Evolutionary conservation across 2,797 vertebrate genomes (phyloP).

Genomic region (Oophaga sylvatica): DNA sequence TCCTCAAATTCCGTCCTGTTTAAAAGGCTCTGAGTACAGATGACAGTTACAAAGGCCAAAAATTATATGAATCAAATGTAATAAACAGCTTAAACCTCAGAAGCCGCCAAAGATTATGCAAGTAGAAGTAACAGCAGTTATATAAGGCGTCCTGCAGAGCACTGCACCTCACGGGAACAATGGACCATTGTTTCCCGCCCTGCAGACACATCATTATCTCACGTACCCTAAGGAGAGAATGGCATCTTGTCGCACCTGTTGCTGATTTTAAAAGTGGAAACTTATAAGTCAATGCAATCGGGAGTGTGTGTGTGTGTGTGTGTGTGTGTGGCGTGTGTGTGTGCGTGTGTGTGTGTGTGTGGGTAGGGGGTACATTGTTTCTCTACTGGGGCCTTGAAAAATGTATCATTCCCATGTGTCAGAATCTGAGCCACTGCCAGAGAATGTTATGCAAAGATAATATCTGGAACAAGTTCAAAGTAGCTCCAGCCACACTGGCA

Average conservation of each 20-base stretch:
- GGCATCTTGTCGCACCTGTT: conserved; percentile 3
- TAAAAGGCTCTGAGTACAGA: not conserved
- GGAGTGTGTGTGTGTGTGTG: not conserved
- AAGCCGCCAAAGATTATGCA: conserved; percentile 16
- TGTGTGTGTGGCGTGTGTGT: no score
- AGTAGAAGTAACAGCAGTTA: conserved; percentile 14
- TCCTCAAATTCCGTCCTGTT: not conserved
- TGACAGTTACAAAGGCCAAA: not conserved
- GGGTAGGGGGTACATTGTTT: not conserved
- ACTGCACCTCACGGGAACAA: not conserved
- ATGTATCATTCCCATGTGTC: conserved; percentile 47
- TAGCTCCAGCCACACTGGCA: conserved; percentile 24
- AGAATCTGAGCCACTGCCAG: conserved; percentile 31
- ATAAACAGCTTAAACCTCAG: not conserved
- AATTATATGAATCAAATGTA: not conserved
- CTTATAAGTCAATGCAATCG: not conserved
- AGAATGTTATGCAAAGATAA: conserved; percentile 55
- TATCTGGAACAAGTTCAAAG: conserved; percentile 43
- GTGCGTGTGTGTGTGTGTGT: no score
- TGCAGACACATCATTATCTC: not conserved
- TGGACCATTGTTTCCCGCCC: not conserved
- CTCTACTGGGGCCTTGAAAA: not conserved
- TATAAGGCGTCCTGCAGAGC: conserved; percentile 17
- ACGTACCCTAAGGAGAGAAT: not conserved
- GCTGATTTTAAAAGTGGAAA: conserved; percentile 20